A percentile compares a stretch with the other conserved stretches of the same genome.
Evolutionary conservation across 2,888 invertebrate genomes (phyloP).

Genomic region (Synanthedon andrenaeformis): DNA sequence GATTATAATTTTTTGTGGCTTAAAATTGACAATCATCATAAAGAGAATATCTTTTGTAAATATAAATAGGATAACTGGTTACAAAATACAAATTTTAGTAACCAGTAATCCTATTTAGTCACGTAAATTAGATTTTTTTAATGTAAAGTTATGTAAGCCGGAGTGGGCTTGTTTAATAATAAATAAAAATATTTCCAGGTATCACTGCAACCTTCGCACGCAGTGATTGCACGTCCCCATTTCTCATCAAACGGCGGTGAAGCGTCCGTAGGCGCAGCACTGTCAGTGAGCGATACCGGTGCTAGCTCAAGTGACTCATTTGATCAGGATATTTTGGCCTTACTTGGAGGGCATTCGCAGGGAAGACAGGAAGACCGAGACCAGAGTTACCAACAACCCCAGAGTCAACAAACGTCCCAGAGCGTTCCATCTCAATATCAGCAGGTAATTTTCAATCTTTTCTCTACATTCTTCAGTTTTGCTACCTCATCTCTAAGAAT

Average conservation of each 20-base stretch:
- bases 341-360: constrained; percentile 38
- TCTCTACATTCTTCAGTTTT: not conserved
- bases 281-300: constrained; percentile 53
- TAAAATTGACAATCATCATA: not conserved
- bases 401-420: constrained; percentile 32
- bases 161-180: too few relatives aligned
- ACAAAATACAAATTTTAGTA: too few relatives aligned
- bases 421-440: constrained; percentile 40
- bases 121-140: too few relatives aligned
- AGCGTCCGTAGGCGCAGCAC: constrained; percentile 59
- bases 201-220: constrained; percentile 48
- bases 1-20: not conserved
- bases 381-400: constrained; percentile 8
- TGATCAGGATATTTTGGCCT: constrained; percentile 45
- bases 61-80: too few relatives aligned
- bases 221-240: constrained; percentile 55
- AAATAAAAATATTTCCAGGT: constrained; percentile 23
- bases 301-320: constrained; percentile 27
- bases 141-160: too few relatives aligned
- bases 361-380: constrained; percentile 24
- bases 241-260: constrained; percentile 54
- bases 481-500: too few relatives aligned
- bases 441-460: constrained; percentile 21
- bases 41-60: too few relatives aligned
- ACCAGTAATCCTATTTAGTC: too few relatives aligned